Conservation (phyloP, 2,113 vertebrate species). For the Phrynosoma platyrhinos region DNA sequence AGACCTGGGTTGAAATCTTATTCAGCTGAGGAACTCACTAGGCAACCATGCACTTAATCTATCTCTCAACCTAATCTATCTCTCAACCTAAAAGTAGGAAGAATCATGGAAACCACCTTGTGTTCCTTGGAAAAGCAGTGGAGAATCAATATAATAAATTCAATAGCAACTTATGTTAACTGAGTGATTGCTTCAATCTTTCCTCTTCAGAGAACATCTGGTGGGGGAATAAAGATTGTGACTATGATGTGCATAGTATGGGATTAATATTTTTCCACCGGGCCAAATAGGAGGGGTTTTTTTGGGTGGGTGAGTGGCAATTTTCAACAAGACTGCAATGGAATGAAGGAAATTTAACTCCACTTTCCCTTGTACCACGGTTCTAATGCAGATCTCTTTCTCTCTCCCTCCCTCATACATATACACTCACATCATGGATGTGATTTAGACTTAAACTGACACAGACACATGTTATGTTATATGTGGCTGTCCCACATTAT, state of each 20-base stretch:
- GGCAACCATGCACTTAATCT: neutral
- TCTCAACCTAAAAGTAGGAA: no score
- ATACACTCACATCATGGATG: no score
- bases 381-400: no score
- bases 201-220: neutral
- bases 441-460: no score
- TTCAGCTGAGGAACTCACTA: neutral
- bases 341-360: no score
- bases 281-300: no score
- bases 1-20: neutral
- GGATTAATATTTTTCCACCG: neutral
- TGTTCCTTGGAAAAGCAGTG: neutral
- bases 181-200: neutral
- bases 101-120: neutral
- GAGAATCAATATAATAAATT: neutral
- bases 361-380: no score
- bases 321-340: no score
- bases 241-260: neutral
- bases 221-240: neutral
- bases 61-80: neutral
- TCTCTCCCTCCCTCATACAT: no score
- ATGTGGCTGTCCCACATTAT: no score
- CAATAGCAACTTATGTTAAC: neutral
- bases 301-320: no score
- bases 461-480: no score